Evolutionary conservation across 2,797 vertebrate genomes (phyloP).

Genomic region (Sciurus vulgaris): DNA sequence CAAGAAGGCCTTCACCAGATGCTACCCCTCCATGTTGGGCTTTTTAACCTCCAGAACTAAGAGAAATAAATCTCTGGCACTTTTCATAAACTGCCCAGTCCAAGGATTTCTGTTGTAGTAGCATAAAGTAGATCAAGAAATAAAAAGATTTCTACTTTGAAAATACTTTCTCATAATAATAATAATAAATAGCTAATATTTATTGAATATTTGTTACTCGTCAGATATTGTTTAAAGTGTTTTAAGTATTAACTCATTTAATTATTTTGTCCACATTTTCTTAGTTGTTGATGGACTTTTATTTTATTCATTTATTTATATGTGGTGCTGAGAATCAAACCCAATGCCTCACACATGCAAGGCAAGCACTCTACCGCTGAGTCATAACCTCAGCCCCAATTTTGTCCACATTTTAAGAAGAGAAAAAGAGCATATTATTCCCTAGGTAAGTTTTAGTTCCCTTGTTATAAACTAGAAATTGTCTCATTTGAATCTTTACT

Average conservation of each 20-base stretch:
- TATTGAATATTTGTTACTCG: not conserved
- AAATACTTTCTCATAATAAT: not conserved
- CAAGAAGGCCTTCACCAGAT: not conserved
- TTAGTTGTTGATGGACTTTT: too few relatives aligned
- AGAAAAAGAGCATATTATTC: slow-evolving; percentile 41
- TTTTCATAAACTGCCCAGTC: not conserved
- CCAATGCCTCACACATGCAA: too few relatives aligned
- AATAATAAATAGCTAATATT: not conserved
- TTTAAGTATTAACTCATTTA: slow-evolving; percentile 1
- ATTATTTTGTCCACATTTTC: slow-evolving; percentile 44
- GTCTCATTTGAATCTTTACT: slow-evolving; percentile 39
- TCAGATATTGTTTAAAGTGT: slow-evolving; percentile 4
- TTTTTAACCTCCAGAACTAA: not conserved
- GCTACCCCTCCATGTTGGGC: not conserved
- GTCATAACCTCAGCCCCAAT: not conserved
- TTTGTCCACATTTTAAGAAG: slow-evolving; percentile 34
- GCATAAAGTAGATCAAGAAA: not conserved
- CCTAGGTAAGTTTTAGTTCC: slow-evolving; percentile 3
- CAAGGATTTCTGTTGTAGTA: not conserved
- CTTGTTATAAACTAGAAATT: slow-evolving; percentile 40
- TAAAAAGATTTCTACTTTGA: not conserved
- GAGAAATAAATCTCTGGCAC: not conserved
- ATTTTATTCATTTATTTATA: too few relatives aligned
- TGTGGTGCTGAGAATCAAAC: too few relatives aligned
- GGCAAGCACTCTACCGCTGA: too few relatives aligned